Conservation (phyloP, 2,888 invertebrate species). For the Brenthis hecate region DNA sequence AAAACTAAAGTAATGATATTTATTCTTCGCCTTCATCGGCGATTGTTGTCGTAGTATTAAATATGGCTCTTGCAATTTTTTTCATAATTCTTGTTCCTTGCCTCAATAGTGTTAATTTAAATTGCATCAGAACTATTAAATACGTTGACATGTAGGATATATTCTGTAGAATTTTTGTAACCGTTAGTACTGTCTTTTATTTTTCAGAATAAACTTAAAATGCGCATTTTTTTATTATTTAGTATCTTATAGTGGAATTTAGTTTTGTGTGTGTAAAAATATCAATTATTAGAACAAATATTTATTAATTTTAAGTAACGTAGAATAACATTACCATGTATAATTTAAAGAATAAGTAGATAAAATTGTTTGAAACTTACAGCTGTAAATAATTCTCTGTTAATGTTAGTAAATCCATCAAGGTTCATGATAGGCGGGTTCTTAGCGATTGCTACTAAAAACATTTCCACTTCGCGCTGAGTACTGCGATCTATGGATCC, state of each 20-base stretch:
- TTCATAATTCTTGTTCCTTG: slow-evolving; percentile 72
- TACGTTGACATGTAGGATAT: slow-evolving; percentile 88
- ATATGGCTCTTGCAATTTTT: slow-evolving; percentile 56
- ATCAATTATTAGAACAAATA: not conserved
- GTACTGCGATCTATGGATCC: slow-evolving; percentile 85
- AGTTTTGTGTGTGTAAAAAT: not conserved
- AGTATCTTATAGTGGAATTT: not conserved
- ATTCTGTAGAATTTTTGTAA: slow-evolving; percentile 74
- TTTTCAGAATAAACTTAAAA: too few relatives aligned
- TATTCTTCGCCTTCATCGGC: slow-evolving; percentile 50
- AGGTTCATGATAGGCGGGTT: slow-evolving; percentile 90
- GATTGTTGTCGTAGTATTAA: slow-evolving; percentile 56
- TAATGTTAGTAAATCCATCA: slow-evolving; percentile 88
- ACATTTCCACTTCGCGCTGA: slow-evolving; percentile 88
- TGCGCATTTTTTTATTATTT: not conserved
- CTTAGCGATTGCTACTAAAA: slow-evolving; percentile 87
- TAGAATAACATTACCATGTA: too few relatives aligned
- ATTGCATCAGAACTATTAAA: slow-evolving; percentile 87
- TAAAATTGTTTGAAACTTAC: slow-evolving; percentile 62
- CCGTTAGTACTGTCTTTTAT: not conserved
- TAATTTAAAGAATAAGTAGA: not conserved
- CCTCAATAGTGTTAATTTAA: slow-evolving; percentile 84
- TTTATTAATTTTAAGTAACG: not conserved
- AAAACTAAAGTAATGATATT: not conserved
- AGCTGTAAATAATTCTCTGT: slow-evolving; percentile 85